Evolutionary conservation across 2,797 vertebrate genomes (phyloP), one percentile per base, ranked within the genome.

Genomic region (Schizothorax lantsangensis): DNA sequence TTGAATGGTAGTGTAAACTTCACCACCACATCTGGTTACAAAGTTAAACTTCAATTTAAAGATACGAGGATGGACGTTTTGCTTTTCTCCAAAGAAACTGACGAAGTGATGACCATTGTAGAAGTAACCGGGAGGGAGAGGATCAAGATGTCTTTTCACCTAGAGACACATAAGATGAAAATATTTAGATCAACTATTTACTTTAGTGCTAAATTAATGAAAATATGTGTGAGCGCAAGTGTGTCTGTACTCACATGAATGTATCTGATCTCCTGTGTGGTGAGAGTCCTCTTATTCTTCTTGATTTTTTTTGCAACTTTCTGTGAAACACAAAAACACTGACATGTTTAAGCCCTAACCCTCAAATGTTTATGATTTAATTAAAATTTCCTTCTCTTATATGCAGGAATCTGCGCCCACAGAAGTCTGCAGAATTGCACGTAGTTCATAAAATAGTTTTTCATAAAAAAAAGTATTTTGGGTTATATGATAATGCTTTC

Each of bases 1-100:
- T 59, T 79, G 21, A 59, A 79, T 3, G 0, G 33, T 57, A 57
- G 21, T 38, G 21, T 23, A 57, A 21, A 66, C 30, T 36, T 7
- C 38, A 59, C 81, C 10, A 26, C 15, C 38, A 57, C 26, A 9
- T 21, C 49, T 14, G 15, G 5, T 21, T 57, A 64, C 64, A 30
- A 38, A 36, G 14, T 66, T 36, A 73, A 40, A 40, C 11, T 52
- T 43, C 0, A 11, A 62, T 47, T 88, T 89, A 97, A 98, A 96
- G 98, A 99, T 99, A 99, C 98, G 54, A 17, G 98, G 98, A 90
- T 99, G 98, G 91, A 96, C 94, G 94, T 93, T 95, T 84, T 94
- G 96, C 91, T 98, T 99, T 75, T 97, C 97, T 86, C 98, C 98
- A 93, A 98, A 99, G 91, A 98, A 98, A 92, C 97, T 97, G 45